phyloP scores from a whole-genome alignment of 2,113 vertebrate species.

The Forbesichthys agassizii region DNA sequence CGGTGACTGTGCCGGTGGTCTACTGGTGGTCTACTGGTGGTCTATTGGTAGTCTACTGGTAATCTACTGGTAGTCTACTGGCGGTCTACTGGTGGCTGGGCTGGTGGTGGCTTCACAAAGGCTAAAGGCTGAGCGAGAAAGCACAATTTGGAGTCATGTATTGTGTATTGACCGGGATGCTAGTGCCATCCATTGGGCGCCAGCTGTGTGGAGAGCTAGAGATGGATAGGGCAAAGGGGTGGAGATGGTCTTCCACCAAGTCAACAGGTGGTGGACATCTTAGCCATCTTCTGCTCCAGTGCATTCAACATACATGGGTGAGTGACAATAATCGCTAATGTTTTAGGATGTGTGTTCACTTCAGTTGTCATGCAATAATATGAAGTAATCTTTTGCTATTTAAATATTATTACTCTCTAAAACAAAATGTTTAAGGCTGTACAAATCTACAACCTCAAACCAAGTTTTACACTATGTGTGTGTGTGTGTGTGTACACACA shows the following conservation, averaged over 20 bases:
- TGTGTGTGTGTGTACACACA: too few relatives aligned
- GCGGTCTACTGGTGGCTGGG: not conserved
- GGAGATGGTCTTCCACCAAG: not conserved
- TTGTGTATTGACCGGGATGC: conserved; percentile 46
- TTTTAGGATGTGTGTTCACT: too few relatives aligned
- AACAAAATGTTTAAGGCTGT: not conserved
- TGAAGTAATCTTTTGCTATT: not conserved
- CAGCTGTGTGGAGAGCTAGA: conserved; percentile 45
- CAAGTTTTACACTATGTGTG: too few relatives aligned
- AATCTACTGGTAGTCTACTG: not conserved
- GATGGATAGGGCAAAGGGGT: conserved; percentile 42
- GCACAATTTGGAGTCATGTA: conserved; percentile 19
- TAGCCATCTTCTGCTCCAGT: not conserved
- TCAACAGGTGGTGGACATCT: conserved; percentile 8
- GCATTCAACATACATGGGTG: not conserved
- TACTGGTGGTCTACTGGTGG: not conserved
- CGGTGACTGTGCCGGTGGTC: not conserved
- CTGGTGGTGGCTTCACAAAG: not conserved
- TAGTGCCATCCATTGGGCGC: conserved; percentile 40
- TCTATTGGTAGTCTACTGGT: not conserved
- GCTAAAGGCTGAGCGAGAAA: not conserved
- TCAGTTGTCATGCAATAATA: not conserved
- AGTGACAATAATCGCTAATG: not conserved
- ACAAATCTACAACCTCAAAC: too few relatives aligned
- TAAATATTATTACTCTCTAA: not conserved